Conservation (phyloP, 2,797 vertebrate species). For the Anas flavirostris region DNA sequence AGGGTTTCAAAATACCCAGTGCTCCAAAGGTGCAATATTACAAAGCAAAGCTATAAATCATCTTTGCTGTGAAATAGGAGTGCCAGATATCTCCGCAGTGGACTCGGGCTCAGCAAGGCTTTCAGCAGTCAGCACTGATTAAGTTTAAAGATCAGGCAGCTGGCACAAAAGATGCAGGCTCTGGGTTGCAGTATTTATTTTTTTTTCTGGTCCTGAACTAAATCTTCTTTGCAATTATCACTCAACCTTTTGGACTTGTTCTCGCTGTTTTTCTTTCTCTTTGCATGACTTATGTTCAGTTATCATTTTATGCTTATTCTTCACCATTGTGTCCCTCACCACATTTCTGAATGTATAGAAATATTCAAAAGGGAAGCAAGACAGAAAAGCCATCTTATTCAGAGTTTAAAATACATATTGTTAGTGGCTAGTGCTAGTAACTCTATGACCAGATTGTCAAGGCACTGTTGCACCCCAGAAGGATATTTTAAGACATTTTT, state of each 20-base stretch:
- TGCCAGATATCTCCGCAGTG: not conserved
- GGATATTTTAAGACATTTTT: not conserved
- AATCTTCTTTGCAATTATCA: not conserved
- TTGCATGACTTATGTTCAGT: not conserved
- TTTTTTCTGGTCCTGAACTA: not conserved
- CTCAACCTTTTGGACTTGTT: not conserved
- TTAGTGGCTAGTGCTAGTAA: not conserved
- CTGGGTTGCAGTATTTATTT: not conserved
- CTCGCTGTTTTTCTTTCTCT: not conserved
- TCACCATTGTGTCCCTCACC: not conserved
- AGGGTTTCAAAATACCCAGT: not conserved
- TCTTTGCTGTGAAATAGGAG: not conserved
- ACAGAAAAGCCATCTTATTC: not conserved
- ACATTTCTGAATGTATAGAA: not conserved
- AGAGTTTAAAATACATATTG: rapidly evolving
- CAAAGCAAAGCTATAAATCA: slow-evolving; percentile 24
- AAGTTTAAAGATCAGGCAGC: not conserved
- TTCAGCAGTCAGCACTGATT: not conserved
- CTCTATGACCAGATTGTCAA: not conserved
- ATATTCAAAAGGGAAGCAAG: not conserved
- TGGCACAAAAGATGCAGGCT: not conserved
- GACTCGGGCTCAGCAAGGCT: not conserved
- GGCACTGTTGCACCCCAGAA: not conserved
- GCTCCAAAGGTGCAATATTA: not conserved
- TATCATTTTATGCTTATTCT: not conserved